Base-by-base conservation (phyloP, 2,888 invertebrate genomes). In the Cordylochernes scorpioides region DNA sequence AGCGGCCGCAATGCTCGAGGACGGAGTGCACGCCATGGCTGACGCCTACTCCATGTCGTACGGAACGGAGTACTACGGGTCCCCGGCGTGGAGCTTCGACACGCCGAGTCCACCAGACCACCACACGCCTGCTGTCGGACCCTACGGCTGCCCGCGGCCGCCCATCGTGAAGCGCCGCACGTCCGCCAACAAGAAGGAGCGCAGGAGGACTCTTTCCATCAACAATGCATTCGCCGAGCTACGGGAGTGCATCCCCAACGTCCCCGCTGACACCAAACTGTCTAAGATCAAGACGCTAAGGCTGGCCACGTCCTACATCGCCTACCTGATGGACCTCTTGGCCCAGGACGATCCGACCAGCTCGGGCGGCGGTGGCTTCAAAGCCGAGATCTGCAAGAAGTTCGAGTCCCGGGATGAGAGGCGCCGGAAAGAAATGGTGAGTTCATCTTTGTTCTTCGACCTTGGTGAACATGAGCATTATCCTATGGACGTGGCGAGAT, bases 261-360 rank as follows among this genome's bases (percentile, higher is more conserved):
- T 91, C 2, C 88, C 88, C 0, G 70, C 77, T 0, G 88, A 91
- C 49, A 91, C 88, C 0, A 91, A 88, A 54, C 55, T 88, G 18
- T 82, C 82, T 8, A 65, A 82, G 66, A 88, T 88, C 44, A 91
- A 91, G 57, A 91, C 88, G 0, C 61, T 91, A 15, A 64, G 84
- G 35, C 57, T 91, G 46, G 88, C 88, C 0, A 88, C 80, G 1
- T 72, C 74, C 0, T 86, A 84, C 55, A 84, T 86, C 44, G 72
- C 74, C 4, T 86, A 86, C 54, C 62, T 91, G 32, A 78, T 80
- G 57, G 72, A 73, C 40, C 74, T 86, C 2, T 53, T 91, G 42
- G 49, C 25, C 12, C 21, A 26, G 14, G 34, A 35, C n/a, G 27
- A 25, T 7, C 26, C 18, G 3, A 24, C 22, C 9, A 22, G 22